These are phyloP conservation scores for Chaetogeoica ovagalla DNA, from an alignment of 2,888 invertebrate species.

Conservation along the genomic window DNA sequence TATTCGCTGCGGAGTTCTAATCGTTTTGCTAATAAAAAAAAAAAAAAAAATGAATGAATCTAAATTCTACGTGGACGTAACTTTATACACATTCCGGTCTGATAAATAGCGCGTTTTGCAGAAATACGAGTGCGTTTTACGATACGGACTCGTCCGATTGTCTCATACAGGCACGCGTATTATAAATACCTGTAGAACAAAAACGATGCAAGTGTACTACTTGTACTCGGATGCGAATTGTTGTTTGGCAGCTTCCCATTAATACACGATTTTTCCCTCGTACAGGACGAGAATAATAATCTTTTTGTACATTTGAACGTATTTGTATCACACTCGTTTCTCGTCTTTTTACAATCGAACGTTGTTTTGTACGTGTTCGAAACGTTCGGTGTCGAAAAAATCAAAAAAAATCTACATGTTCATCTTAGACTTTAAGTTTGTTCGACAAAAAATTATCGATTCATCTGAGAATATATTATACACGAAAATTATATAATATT, in stretches of 20 bases:
- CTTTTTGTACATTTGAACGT: conserved; percentile 1
- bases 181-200: conserved; percentile 37
- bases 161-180: too few relatives aligned
- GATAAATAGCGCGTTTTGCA: too few relatives aligned
- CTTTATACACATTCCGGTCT: too few relatives aligned
- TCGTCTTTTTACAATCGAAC: neutral
- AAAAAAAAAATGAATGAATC: too few relatives aligned
- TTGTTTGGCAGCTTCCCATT: conserved; percentile 24
- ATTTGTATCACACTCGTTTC: neutral
- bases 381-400: conserved; percentile 1
- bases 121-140: too few relatives aligned
- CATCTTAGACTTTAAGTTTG: neutral
- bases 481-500: too few relatives aligned
- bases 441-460: neutral
- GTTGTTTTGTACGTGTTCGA: conserved; percentile 16
- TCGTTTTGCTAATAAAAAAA: neutral
- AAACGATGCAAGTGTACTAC: too few relatives aligned
- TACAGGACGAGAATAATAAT: conserved; percentile 21
- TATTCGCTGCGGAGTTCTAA: neutral
- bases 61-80: too few relatives aligned
- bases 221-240: neutral
- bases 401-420: neutral
- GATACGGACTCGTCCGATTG: too few relatives aligned
- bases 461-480: too few relatives aligned
- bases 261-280: neutral